Base-by-base conservation (phyloP, 2,113 vertebrate species). In the Ahaetulla prasina region DNA sequence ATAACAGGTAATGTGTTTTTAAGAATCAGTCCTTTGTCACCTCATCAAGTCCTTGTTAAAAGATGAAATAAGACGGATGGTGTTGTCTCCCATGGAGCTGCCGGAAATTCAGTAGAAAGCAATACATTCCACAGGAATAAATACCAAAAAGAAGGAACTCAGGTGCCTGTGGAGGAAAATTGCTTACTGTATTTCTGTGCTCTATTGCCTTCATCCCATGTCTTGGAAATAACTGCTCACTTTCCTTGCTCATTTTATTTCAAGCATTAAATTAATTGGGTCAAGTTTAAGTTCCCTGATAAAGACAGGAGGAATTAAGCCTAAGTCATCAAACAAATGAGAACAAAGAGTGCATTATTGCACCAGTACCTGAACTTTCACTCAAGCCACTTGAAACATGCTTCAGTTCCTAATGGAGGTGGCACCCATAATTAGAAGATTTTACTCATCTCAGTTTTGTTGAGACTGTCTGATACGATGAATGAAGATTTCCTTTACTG, bases 1-100 rank as follows among this genome's bases (percentile, higher is more conserved):
- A 96, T 97, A 98, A 97, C 98, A 98, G 98, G 98, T 98, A 98
- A 98, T 97, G 97, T 98, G 98, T 98, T 98, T 98, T 98, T 98
- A 98, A 98, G 97, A 98, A 97, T 98, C 98, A 97, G 95, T 97
- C 96, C 96, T 94, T 96, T 98, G 97, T 98, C 97, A 98, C 97
- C 97, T 97, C 98, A 98, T 98, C 97, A 98, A 97, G 97, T 97
- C 96, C 97, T 97, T 97, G 97, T 98, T 98, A 97, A 97, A 97
- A 97, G 97, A 98, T 97, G 97, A 97, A 98, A 97, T 97, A 97
- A 98, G 98, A 98, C 25, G 96, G 97, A 98, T 97, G 96, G 96
- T 96, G 96, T 97, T 97, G 97, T 97, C 96, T 97, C 94, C 96
- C 93, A 94, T 95, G 89, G 92, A 97, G 90, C 57, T 97, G 97